These are phyloP conservation scores for Enteromius anoplus DNA, from an alignment of 2,797 vertebrate genomes.

Conservation along the genomic window DNA sequence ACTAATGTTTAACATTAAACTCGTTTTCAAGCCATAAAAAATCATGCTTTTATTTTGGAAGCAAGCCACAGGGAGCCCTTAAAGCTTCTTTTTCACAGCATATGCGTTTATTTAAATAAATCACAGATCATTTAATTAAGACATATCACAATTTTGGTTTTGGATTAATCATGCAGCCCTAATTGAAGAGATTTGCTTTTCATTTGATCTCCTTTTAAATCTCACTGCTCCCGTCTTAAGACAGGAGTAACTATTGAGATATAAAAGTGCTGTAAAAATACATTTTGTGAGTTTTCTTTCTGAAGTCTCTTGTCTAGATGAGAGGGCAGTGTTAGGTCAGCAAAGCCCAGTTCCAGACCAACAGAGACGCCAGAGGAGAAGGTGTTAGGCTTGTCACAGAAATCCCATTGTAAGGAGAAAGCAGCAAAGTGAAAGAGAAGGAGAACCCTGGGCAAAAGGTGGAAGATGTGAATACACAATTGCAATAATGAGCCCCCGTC, in stretches of 20 bases:
- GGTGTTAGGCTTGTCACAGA: slow-evolving; percentile 63
- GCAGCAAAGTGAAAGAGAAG: not conserved
- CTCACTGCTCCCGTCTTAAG: not conserved
- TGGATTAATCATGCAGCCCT: too few relatives aligned
- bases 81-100: not conserved
- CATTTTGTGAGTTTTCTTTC: not conserved
- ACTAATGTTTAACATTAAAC: not conserved
- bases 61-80: not conserved
- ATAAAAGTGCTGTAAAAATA: not conserved
- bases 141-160: not conserved
- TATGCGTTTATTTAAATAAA: not conserved
- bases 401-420: slow-evolving; percentile 59
- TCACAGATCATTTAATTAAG: not conserved
- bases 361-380: slow-evolving; percentile 29
- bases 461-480: slow-evolving; percentile 72
- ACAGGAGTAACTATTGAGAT: not conserved
- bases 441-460: slow-evolving; percentile 64
- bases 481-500: slow-evolving; percentile 61
- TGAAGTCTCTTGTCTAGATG: slow-evolving; percentile 21
- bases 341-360: slow-evolving; percentile 14
- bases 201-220: not conserved
- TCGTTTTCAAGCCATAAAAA: not conserved
- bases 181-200: not conserved
- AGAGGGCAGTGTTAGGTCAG: not conserved
- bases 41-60: not conserved